Conservation (phyloP, 2,113 vertebrate genomes). For the Plecturocebus donacophilus region DNA sequence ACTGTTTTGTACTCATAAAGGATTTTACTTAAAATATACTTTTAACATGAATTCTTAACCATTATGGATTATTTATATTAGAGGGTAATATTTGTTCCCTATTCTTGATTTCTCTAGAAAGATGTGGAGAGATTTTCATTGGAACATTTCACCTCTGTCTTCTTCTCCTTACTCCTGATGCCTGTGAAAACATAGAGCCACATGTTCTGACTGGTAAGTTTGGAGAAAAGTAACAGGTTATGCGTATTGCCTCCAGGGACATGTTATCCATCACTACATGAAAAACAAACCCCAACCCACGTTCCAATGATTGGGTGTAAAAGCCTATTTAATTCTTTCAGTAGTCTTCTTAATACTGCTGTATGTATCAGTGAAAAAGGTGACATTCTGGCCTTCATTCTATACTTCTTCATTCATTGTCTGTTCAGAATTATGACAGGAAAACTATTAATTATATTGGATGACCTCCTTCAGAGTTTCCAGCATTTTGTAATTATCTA, state of each 20-base stretch:
- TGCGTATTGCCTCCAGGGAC: not conserved
- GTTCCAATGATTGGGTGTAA: no score
- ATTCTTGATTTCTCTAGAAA: not conserved
- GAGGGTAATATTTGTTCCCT: not conserved
- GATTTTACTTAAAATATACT: not conserved
- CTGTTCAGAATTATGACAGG: not conserved
- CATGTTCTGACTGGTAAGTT: not conserved
- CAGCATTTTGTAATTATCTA: not conserved
- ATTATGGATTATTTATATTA: not conserved
- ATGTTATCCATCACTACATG: accelerated
- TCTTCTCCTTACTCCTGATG: not conserved
- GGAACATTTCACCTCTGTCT: not conserved
- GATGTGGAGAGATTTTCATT: not conserved
- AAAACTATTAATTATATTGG: not conserved
- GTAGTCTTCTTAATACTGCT: not conserved
- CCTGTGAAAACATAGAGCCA: not conserved
- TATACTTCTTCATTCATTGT: not conserved
- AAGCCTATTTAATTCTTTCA: not conserved
- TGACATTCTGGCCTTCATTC: not conserved
- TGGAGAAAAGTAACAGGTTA: not conserved
- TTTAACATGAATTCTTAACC: not conserved
- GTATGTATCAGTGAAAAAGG: not conserved
- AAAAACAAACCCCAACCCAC: not conserved
- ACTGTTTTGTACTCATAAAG: not conserved
- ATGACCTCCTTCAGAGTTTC: not conserved